Base-by-base conservation (phyloP, 2,888 invertebrate genomes). In the Junonia oenone region DNA sequence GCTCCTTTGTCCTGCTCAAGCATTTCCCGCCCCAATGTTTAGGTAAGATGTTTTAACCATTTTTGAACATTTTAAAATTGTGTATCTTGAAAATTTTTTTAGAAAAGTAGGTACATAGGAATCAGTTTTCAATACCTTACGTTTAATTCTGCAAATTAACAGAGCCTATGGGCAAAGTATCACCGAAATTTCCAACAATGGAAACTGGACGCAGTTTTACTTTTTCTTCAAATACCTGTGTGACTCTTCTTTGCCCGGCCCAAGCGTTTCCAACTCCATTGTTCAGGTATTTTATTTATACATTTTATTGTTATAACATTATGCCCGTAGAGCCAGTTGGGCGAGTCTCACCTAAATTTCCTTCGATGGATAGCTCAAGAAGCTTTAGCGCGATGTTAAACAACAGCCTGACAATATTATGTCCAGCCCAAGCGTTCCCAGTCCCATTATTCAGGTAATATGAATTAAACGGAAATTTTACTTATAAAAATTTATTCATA, bases 121-220 rank as follows among this genome's bases (percentile, higher is more conserved):
- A 33, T 14, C 29, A 15, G 22, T 22, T 26, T 14, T 37, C 3
- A 9, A 45, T 3, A 11, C n/a, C 14, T 47, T 26, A 14, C 38
- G 14, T 38, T 17, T 35, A 45, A 17, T 31, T 13, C 38, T 54
- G 68, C 51, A 17, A 67, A 63, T 68, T 67, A 80, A 83, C 89
- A 94, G 94, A 95, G 91, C 95, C 96, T 68, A 93, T 95, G 90
- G 95, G 95, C 86, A 94, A 94, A 80, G 94, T 94, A 59, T 92
- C 93, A 62, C 95, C 95, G 65, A 94, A 94, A 75, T 90, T 91
- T 74, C 88, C 91, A 55, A 83, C 90, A 59, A 81, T 81, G 78
- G 88, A 90, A 78, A 90, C 86, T 26, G 86, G 87, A 52, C 86
- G 88, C 73, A 87, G 88, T 75, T 90, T 83, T 78, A 87, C 87